Conservation (phyloP, 2,888 invertebrate species). For the Crepidodera aurea region DNA sequence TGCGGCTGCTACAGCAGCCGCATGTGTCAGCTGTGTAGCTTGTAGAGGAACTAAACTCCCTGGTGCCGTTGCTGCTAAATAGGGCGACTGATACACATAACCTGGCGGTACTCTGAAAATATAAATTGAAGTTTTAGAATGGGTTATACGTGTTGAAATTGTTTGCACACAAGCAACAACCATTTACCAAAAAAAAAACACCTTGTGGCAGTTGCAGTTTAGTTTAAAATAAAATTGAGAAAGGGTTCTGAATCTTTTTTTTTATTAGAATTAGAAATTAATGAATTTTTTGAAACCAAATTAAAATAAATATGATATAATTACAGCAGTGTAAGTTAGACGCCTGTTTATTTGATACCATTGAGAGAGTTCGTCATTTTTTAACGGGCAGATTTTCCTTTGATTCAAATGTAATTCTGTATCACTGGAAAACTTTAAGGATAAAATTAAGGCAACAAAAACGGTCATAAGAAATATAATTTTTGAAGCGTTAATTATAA, state of each 20-base stretch:
- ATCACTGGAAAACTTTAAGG: no score
- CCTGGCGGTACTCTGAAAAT: conserved; percentile 75
- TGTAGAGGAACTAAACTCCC: conserved; percentile 74
- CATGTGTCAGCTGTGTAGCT: conserved; percentile 74
- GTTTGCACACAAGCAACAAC: conserved; percentile 59
- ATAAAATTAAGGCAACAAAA: no score
- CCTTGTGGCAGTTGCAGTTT: conserved; percentile 31
- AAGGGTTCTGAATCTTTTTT: no score
- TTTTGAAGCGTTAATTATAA: background rate
- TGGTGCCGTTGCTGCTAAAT: conserved; percentile 69
- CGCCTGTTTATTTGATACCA: no score
- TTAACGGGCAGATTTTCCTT: no score
- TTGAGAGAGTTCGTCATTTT: no score
- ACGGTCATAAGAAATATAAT: background rate
- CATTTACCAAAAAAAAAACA: conserved; percentile 54
- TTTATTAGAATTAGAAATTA: no score
- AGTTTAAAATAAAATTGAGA: conserved; percentile 2
- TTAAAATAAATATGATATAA: no score
- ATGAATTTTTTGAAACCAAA: no score
- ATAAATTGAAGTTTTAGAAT: conserved; percentile 15
- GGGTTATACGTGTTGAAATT: background rate
- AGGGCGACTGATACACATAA: conserved; percentile 80
- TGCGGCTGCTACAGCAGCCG: conserved; percentile 79
- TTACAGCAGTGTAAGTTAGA: no score
- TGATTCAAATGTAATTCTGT: no score